These are phyloP conservation scores for Xestia rhomboidea DNA, from an alignment of 2,888 invertebrate genomes.

Conservation along the genomic window DNA sequence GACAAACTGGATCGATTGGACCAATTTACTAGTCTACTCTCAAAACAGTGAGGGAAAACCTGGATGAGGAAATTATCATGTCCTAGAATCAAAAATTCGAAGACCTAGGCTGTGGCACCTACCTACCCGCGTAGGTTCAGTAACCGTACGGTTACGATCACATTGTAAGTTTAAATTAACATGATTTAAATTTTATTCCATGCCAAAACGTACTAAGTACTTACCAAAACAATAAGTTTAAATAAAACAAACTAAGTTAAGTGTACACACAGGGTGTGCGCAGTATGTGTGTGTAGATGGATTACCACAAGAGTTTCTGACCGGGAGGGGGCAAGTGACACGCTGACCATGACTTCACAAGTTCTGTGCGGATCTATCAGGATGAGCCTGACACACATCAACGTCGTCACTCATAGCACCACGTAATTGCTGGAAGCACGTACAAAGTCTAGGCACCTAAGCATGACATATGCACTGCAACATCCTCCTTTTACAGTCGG, in stretches of 20 bases:
- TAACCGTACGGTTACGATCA: too few species aligned
- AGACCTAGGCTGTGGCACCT: neutral
- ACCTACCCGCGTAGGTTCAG: neutral
- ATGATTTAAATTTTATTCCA: too few species aligned
- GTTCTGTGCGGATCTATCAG: neutral
- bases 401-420: neutral
- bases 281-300: too few species aligned
- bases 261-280: too few species aligned
- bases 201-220: too few species aligned
- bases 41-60: neutral
- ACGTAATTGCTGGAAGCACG: neutral
- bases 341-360: too few species aligned
- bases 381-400: too few species aligned
- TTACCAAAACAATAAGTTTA: too few species aligned
- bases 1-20: neutral
- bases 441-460: neutral
- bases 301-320: neutral
- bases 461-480: slow-evolving; percentile 20
- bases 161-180: too few species aligned
- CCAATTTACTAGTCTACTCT: neutral
- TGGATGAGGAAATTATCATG: neutral
- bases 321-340: neutral
- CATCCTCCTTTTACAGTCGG: slow-evolving; percentile 2
- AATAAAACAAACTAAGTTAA: too few species aligned
- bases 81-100: neutral